These are phyloP conservation scores for Sinella curviseta DNA, from an alignment of 1,140 invertebrate species.

Conservation along the genomic window DNA sequence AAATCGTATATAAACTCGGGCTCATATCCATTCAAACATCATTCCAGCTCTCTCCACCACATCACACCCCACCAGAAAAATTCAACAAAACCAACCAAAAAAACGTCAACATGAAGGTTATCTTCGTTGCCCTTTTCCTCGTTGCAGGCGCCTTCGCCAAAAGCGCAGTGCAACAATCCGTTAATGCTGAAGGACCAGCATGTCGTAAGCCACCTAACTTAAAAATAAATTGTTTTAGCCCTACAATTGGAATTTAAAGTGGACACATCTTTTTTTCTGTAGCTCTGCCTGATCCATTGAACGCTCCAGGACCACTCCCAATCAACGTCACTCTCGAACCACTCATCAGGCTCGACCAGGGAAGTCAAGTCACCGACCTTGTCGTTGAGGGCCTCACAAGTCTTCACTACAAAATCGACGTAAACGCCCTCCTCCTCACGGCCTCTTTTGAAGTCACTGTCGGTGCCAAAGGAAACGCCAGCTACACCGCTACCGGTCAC, in stretches of 20 bases:
- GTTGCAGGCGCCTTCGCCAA: neutral
- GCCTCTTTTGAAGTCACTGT: neutral
- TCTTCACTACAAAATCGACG: neutral
- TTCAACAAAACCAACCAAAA: too few relatives aligned
- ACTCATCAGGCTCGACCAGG: neutral
- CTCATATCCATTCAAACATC: too few relatives aligned
- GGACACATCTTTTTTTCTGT: too few relatives aligned
- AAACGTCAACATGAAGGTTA: too few relatives aligned
- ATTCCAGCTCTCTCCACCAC: too few relatives aligned
- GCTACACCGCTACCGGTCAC: neutral
- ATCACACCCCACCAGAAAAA: too few relatives aligned
- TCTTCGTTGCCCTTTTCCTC: neutral
- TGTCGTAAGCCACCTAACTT: neutral
- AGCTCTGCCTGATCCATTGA: neutral
- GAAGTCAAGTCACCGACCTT: neutral
- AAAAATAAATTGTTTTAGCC: neutral
- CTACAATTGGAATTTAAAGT: neutral
- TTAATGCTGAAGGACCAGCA: neutral
- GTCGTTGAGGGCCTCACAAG: neutral
- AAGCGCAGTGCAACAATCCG: too few relatives aligned
- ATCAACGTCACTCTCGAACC: slow-evolving; percentile 16
- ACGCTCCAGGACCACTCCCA: neutral
- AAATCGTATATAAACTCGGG: too few relatives aligned
- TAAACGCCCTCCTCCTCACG: neutral
- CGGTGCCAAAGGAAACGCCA: neutral